Base-by-base conservation (phyloP, 2,113 vertebrate species). In the Leptosomus discolor region DNA sequence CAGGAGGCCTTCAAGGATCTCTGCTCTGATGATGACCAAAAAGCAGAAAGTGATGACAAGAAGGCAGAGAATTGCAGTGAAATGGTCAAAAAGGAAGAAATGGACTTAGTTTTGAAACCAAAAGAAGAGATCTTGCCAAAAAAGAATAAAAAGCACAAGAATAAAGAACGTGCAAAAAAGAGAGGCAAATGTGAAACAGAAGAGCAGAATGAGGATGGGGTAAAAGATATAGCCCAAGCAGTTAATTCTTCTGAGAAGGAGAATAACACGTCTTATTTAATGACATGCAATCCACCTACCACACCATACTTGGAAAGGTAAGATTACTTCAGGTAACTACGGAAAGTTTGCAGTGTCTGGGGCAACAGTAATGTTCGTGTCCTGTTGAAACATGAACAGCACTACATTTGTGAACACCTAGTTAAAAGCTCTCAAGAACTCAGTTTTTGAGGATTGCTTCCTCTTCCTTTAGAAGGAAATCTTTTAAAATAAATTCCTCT, bases 251-350 rank as follows among this genome's bases (percentile, higher is more conserved):
- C 97, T 12, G 92, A 91, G 64, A 97, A 98, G 67, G 94, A 97
- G 80, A 91, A 88, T 41, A 90, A 88, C 16, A 86, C 94, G 4
- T 97, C 97, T 15, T 99, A 97, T 10, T 76, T 99, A 20, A 97
- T 99, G 51, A 99, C 96, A 89, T 98, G 98, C 93, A 99, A 98
- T 51, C 96, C 98, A n/a, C 98, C 98, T 91, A 98, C 98, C 2
- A 99, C 99, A 1, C 98, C 99, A 2, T 97, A 97, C 89, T 96
- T 99, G 51, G 98, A 99, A 88, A 99, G 99, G 99, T 99, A 97
- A 98, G 97, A 34, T 74, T 45, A 63, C 5, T 85, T 86, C 37
- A 37, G 51, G 30, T 89, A 84, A 90, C 13, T 32, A 21, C 30
- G 29, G 41, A 11, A 63, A 54, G 50, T 26, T 27, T 80, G n/a